Base-by-base conservation (phyloP, 1,140 invertebrate genomes). In the Armadillidium nasatum region DNA sequence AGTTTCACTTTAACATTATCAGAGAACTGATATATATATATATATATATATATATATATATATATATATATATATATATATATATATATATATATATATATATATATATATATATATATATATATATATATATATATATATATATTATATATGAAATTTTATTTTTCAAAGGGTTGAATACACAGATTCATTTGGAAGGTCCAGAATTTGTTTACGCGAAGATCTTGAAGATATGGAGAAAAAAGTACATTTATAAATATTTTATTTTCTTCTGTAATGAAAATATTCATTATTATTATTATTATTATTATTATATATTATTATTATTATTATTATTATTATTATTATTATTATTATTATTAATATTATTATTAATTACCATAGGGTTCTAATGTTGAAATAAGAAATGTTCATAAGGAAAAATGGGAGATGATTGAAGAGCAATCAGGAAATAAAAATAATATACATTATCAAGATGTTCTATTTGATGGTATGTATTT, bases 401-500 rank as follows among this genome's bases (percentile, higher is more conserved):
- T 3, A 1, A 33, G 1, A 33, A 33, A 33, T 6, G 33, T 33
- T 33, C 33, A 33, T 33, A 33, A 33, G 33, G 33, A 60, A 19
- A 60, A 60, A 60, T 91, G 91, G 91, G 90, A 92, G 80, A 85
- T 89, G 71, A 89, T 92, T 82, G 88, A 88, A 73, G 83, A 84
- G 44, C 87, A 88, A 82, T 84, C 89, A 22, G 81, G 88, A 33
- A 85, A 82, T 84, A 92, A 87, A 85, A 87, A 67, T 79, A 88
- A 93, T 82, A 89, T 95, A 73, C 93, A 96, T 85, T 97, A 96
- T 83, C 90, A 95, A 84, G 93, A 96, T 86, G 87, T 97, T 54
- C 87, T 93, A 13, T 95, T 93, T 84, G 91, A 94, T 85, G 94
- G 91, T 91, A 50, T 22, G 69, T 78, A 80, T 77, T 2, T 22